These are phyloP conservation scores for Agrotis ipsilon DNA, from an alignment of 2,888 invertebrate species.

Conservation along the genomic window DNA sequence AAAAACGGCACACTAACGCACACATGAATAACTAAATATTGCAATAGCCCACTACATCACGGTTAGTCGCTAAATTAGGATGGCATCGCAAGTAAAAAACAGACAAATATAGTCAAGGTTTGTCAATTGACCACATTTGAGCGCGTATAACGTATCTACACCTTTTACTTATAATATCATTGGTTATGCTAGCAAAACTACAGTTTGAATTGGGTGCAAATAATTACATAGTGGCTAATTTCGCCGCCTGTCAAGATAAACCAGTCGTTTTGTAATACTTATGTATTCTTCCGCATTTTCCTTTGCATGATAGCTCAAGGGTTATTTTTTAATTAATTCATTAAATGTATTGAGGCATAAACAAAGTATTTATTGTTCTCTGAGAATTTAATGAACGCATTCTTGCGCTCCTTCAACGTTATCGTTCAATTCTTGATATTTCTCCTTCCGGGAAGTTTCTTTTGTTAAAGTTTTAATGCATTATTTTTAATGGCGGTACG, in stretches of 20 bases:
- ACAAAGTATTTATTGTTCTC: slow-evolving; percentile 18
- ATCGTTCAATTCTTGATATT: background rate
- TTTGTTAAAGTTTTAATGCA: slow-evolving; percentile 11
- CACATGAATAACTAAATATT: too few relatives aligned
- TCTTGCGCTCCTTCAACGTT: slow-evolving; percentile 1
- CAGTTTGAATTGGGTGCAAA: background rate
- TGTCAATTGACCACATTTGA: too few relatives aligned
- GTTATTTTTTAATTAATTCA: slow-evolving; percentile 35
- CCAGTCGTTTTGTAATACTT: slow-evolving; percentile 13
- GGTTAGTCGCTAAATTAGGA: too few relatives aligned
- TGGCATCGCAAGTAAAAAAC: too few relatives aligned
- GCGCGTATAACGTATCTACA: too few relatives aligned
- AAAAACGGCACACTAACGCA: too few relatives aligned
- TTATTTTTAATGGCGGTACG: too few relatives aligned
- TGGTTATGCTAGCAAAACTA: too few relatives aligned
- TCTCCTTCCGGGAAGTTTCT: slow-evolving; percentile 1
- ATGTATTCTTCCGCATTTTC: slow-evolving; percentile 31
- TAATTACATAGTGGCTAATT: background rate
- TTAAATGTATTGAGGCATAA: slow-evolving; percentile 1
- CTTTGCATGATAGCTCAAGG: slow-evolving; percentile 17
- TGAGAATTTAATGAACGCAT: slow-evolving; percentile 2
- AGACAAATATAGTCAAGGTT: too few relatives aligned
- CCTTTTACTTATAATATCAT: too few relatives aligned
- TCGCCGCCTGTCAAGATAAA: slow-evolving; percentile 5
- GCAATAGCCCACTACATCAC: too few relatives aligned